A percentile compares a stretch with the other conserved stretches of the same genome.
phyloP scores from a whole-genome alignment of 1,140 invertebrate species.

The Bombus haemorrhoidalis region DNA sequence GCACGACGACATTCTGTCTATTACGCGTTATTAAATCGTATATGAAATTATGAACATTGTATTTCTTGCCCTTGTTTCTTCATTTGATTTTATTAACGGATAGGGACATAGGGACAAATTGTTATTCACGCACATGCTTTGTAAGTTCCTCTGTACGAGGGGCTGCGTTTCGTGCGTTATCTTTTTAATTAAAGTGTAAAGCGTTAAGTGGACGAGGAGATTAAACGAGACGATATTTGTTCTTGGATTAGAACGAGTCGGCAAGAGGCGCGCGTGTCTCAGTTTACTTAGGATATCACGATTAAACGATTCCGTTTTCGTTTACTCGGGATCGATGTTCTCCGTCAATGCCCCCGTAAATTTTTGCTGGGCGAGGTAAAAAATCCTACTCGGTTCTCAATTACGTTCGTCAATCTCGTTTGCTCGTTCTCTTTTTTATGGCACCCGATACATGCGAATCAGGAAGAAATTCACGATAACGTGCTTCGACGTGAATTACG shows the following conservation, averaged over 20 bases:
- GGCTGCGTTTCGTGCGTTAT: background rate
- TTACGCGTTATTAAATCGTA: background rate
- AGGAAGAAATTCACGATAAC: background rate
- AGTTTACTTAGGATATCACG: constrained; percentile 23
- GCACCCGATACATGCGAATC: no score
- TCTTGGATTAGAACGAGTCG: constrained; percentile 3
- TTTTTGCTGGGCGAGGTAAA: background rate
- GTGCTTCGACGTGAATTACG: background rate
- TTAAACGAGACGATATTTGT: background rate
- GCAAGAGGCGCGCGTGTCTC: constrained; percentile 3
- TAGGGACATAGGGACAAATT: no score
- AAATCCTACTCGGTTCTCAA: background rate
- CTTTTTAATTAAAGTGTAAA: background rate
- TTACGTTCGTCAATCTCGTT: background rate
- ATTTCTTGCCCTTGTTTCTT: background rate
- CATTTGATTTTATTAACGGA: background rate
- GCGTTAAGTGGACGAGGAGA: background rate
- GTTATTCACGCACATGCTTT: no score
- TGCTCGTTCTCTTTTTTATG: background rate
- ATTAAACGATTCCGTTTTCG: background rate
- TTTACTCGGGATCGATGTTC: constrained; percentile 2
- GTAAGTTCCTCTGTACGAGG: background rate
- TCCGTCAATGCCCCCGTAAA: background rate
- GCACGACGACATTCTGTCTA: no score
- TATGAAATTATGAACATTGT: background rate